Conservation (phyloP, 64 coral and sea anemone species). For the Astreopora myriophthalma region DNA sequence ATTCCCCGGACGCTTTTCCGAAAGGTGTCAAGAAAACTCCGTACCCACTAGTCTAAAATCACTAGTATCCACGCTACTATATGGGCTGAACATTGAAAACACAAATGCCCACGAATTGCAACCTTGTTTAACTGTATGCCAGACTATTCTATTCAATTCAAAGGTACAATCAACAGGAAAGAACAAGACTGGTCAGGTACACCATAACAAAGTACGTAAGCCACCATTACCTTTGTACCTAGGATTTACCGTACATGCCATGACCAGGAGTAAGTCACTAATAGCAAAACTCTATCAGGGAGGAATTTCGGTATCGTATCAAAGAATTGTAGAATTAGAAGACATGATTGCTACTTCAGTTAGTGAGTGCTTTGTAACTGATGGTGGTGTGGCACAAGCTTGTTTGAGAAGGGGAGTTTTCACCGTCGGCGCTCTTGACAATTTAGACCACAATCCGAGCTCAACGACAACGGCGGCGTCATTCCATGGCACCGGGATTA, state of each 20-base stretch:
- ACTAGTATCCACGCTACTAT: conserved; percentile 35
- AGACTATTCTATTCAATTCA: conserved; percentile 67
- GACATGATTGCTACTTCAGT: conserved; percentile 22
- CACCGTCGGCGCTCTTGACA: conserved; percentile 51
- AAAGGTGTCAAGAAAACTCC: conserved; percentile 32
- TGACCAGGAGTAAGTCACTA: conserved; percentile 47
- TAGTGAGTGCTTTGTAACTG: conserved; percentile 10
- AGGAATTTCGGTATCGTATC: conserved; percentile 49
- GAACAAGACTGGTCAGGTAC: conserved; percentile 60
- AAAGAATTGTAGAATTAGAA: conserved; percentile 43
- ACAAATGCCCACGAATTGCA: conserved; percentile 48
- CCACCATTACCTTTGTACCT: conserved; percentile 56
- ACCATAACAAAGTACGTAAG: conserved; percentile 58
- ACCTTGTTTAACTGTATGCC: conserved; percentile 50
- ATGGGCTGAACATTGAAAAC: conserved; percentile 68
- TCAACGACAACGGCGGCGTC: conserved; percentile 34
- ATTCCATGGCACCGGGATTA: conserved; percentile 65
- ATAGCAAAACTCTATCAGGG: conserved; percentile 48
- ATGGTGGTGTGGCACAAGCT: conserved; percentile 9
- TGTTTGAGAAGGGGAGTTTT: conserved; percentile 37
- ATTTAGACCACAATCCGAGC: conserved; percentile 32
- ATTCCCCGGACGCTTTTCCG: conserved; percentile 33
- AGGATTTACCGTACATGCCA: conserved; percentile 12
- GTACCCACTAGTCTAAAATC: conserved; percentile 61
- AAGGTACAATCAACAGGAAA: conserved; percentile 13